These are phyloP conservation scores for Acinonyx jubatus DNA, from an alignment of 2,113 vertebrate species.

Conservation along the genomic window DNA sequence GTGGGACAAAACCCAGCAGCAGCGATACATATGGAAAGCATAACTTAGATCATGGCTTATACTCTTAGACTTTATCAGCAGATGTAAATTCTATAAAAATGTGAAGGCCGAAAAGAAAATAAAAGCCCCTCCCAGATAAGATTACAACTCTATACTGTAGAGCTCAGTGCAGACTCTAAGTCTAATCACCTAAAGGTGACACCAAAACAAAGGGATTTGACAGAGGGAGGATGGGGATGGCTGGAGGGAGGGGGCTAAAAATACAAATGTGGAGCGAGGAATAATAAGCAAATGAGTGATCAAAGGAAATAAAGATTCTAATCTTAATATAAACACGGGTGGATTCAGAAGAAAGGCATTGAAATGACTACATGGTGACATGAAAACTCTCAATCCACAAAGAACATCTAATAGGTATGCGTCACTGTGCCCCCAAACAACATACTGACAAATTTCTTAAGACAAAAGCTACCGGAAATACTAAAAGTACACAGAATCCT, in stretches of 20 bases:
- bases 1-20: neutral
- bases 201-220: neutral
- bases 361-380: neutral
- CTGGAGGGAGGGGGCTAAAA: neutral
- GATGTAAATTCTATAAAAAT: neutral
- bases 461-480: neutral
- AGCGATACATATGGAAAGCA: too few species aligned
- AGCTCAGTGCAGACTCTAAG: too few species aligned
- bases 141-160: accelerated
- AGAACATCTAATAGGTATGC: neutral
- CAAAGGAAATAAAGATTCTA: neutral
- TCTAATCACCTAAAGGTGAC: neutral
- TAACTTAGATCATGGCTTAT: neutral
- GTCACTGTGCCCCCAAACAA: too few species aligned
- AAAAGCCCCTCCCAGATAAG: neutral
- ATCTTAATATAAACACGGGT: neutral
- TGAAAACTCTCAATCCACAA: neutral
- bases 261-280: neutral
- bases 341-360: neutral
- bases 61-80: neutral
- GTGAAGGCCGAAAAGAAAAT: neutral
- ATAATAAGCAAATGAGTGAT: neutral
- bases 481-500: neutral
- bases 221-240: neutral
- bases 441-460: neutral